phyloP scores from a whole-genome alignment of 1,140 invertebrate genomes.

The Helicoverpa armigera region DNA sequence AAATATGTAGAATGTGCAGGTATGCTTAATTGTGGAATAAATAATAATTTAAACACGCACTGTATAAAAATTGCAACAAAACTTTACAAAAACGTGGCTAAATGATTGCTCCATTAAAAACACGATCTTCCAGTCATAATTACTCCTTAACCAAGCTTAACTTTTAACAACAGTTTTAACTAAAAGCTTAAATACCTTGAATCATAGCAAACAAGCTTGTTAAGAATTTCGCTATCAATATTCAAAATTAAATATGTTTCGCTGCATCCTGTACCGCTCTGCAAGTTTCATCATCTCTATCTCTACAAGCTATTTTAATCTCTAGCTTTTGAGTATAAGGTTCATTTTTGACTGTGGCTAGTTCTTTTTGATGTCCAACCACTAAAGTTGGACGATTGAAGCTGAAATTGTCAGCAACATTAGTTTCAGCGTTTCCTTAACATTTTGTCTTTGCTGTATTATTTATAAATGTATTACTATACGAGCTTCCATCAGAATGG shows the following conservation, averaged over 20 bases:
- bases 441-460: constrained; percentile 20
- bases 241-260: constrained; percentile 35
- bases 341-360: not conserved
- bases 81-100: not conserved
- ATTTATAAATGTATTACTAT: constrained; percentile 3
- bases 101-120: not conserved
- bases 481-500: constrained; percentile 6
- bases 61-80: too few species aligned
- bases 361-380: constrained; percentile 29
- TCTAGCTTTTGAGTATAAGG: not conserved
- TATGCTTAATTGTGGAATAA: too few species aligned
- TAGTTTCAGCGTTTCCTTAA: not conserved
- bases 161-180: not conserved
- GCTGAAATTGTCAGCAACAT: constrained; percentile 12
- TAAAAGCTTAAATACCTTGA: not conserved
- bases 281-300: not conserved
- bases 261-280: constrained; percentile 1
- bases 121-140: not conserved
- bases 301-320: not conserved
- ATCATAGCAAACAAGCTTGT: not conserved
- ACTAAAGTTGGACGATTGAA: constrained; percentile 23
- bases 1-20: too few species aligned
- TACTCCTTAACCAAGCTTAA: not conserved
- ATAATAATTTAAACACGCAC: too few species aligned
- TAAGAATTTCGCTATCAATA: constrained; percentile 29